Base-by-base conservation (phyloP, 2,797 vertebrate species). In the Acipenser transmontanus region DNA sequence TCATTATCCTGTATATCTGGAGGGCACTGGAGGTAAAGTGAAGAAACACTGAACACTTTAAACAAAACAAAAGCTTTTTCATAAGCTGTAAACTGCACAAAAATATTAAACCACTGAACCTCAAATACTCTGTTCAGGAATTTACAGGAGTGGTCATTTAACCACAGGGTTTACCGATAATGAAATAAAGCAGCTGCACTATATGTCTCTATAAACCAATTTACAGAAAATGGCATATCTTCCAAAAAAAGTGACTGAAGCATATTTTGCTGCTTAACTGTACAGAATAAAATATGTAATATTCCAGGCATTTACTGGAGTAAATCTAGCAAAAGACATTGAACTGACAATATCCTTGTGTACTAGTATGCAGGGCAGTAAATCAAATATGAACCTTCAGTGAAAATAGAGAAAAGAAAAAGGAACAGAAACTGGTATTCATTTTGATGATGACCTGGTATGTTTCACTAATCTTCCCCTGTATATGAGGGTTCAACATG, bases 151-250 rank as follows among this genome's bases (percentile, higher is more conserved):
- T n/a, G 73, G 74, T 69, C 71, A 74, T 82, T 86, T 83, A 82
- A 85, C 88, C 82, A 80, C 68, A 57, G 68, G 74, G 77, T 81
- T 80, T 83, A 85, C 85, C 78, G 79, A 79, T 74, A 80, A 74
- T 76, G 74, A 68, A 70, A 66, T 62, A 7, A 48, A 66, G 72
- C 73, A 52, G 60, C 50, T 0, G 4, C 56, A 9, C 8, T 56
- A 61, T 34, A 50, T 49, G 13, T 62, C 59, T 56, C 63, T 50
- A 69, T 81, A 71, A 84, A 85, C 77, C 78, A 77, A 86, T 88
- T 86, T 84, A 79, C 71, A 76, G 75, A 75, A 79, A 81, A 81
- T 73, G 72, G 71, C 72, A 72, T 63, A 66, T 71, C 74, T 69
- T 76, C 78, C 79, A 73, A 78, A 85, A 88, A 84, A 65, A 81